Evolutionary conservation across 2,797 vertebrate genomes (phyloP).

Genomic region (Micropoecilia bifurca): DNA sequence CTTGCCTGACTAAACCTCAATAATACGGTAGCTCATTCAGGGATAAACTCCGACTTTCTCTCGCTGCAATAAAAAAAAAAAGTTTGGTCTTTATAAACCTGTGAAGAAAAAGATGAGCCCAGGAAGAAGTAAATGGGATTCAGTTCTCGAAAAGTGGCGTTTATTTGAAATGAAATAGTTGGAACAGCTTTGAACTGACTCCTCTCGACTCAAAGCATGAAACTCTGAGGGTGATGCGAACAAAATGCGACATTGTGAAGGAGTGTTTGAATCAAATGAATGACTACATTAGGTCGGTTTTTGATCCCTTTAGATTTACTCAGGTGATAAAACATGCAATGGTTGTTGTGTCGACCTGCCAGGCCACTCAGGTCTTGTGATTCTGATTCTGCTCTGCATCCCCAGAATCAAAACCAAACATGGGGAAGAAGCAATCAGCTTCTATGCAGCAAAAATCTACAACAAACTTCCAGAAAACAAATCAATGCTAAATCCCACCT

Average conservation of each 20-base stretch:
- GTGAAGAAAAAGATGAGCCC: slow-evolving; percentile 36
- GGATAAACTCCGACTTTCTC: slow-evolving; percentile 37
- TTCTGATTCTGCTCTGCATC: too few species aligned
- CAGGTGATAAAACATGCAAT: neutral
- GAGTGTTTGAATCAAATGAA: too few species aligned
- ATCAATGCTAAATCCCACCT: too few species aligned
- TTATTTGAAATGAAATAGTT: slow-evolving; percentile 29
- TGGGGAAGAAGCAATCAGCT: too few species aligned
- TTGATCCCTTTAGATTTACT: neutral
- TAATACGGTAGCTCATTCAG: slow-evolving; percentile 75
- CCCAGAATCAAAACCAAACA: too few species aligned
- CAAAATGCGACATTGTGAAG: neutral
- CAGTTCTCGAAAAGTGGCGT: slow-evolving; percentile 24
- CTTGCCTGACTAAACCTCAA: slow-evolving; percentile 61
- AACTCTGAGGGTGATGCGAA: neutral
- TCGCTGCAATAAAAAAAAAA: slow-evolving; percentile 42
- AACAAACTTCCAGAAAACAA: too few species aligned
- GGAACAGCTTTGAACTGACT: slow-evolving; percentile 18
- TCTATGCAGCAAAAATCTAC: too few species aligned
- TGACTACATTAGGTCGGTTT: neutral
- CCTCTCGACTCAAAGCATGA: neutral
- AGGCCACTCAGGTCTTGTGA: too few species aligned
- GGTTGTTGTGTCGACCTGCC: too few species aligned
- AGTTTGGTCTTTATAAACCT: slow-evolving; percentile 66
- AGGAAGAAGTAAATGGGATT: slow-evolving; percentile 26